Evolutionary conservation across 2,888 invertebrate genomes (phyloP), one percentile per base, ranked within the genome.

Genomic region (Meiosimyza decipiens): DNA sequence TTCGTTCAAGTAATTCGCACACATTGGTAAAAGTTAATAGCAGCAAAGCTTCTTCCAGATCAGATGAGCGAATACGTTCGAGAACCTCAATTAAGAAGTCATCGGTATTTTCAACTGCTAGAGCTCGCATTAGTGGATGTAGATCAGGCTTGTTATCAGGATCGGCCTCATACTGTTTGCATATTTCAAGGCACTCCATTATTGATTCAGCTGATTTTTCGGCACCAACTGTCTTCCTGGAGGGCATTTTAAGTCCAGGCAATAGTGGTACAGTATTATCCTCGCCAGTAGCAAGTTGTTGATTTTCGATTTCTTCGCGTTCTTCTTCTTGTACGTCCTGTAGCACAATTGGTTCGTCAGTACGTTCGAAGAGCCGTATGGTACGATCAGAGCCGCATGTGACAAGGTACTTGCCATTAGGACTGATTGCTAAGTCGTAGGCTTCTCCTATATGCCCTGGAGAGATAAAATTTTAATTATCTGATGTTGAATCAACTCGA

Each of bases 311-410:
- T 76, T 93, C 92, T 84, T 94, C 95, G 52, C 96, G 92, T 81
- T 93, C 94, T 83, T 93, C 90, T 83, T 99, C 98, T 79, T 93
- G 92, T 74, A 94, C 92, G 84, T 99, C 99, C 82, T 97, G 93
- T 13, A 99, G 88, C n/a, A 99, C 95, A 62, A 99, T 89, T 3
- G 95, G 92, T 87, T 99, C 97, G 52, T 94, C 92, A 0, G 95
- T 93, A 81, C 94, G 92, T 86, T 95, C 91, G 90, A 92, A 97
- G 73, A 98, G 86, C 0, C 99, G 90, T 73, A 99, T 86, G 18
- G 96, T 95, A 78, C 92, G 90, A 89, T 99, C 99, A 1, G 93
- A 92, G 47, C 98, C 97, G 81, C 95, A 94, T 22, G 94, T 92
- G 7, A 91, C 92, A 16, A 92, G 89, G 87, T 90, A 93, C 75